Evolutionary conservation across 2,888 invertebrate species (phyloP).

Genomic region (Agriopis marginaria): DNA sequence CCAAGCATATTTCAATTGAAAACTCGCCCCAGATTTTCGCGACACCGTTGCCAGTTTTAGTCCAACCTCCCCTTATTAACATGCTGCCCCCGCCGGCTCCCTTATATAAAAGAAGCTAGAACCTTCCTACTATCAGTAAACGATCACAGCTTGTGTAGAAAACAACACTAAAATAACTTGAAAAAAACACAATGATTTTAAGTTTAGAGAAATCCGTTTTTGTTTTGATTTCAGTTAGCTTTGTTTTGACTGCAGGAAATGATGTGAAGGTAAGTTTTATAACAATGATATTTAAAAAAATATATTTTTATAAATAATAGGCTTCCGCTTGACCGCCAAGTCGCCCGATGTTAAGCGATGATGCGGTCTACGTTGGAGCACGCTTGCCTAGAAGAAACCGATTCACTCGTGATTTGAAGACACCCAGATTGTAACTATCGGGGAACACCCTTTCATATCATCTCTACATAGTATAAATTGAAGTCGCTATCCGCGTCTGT

Average conservation of each 20-base stretch:
- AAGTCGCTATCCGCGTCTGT: no score
- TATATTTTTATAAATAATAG: no score
- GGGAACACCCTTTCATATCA: no score
- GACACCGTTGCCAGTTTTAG: conserved; percentile 4
- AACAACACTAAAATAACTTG: conserved; percentile 1
- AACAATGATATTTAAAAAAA: no score
- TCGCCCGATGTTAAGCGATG: no score
- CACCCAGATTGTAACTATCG: no score
- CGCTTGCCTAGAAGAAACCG: no score
- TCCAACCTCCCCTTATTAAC: conserved; percentile 31
- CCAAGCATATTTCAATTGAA: not conserved
- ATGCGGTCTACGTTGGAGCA: no score
- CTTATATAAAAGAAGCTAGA: conserved; percentile 29
- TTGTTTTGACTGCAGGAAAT: conserved; percentile 46
- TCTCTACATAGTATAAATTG: no score
- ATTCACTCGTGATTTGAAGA: no score
- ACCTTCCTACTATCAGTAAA: conserved; percentile 25
- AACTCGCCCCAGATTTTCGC: not conserved
- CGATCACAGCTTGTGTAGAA: not conserved
- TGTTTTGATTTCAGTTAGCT: conserved; percentile 38
- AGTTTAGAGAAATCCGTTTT: conserved; percentile 31
- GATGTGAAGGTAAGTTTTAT: conserved; percentile 51
- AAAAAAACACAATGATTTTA: conserved; percentile 46
- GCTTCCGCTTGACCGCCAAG: no score
- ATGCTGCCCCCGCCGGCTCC: conserved; percentile 26